Evolutionary conservation across 1,140 invertebrate species (phyloP).

Genomic region (Pristionchus pacificus): DNA sequence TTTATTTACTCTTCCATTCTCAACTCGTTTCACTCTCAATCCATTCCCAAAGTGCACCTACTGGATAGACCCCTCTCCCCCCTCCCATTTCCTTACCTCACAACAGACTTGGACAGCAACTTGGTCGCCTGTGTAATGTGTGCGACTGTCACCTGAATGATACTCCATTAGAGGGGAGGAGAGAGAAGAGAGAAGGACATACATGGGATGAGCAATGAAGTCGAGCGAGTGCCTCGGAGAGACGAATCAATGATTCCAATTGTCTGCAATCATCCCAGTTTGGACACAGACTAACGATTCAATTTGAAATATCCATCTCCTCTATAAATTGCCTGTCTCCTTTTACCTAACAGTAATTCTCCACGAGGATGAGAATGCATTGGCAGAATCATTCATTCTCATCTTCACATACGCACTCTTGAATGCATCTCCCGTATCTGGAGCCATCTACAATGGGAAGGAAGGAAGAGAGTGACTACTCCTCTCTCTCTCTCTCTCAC

Average conservation of each 20-base stretch:
- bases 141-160: conserved; percentile 58
- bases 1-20: no score
- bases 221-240: conserved; percentile 92
- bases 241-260: conserved; percentile 89
- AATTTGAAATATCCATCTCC: not conserved
- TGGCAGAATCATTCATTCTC: conserved; percentile 74
- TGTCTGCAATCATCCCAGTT: no score
- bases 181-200: conserved; percentile 2
- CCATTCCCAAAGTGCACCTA: no score
- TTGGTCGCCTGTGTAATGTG: conserved; percentile 91
- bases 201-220: conserved; percentile 75
- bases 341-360: conserved; percentile 78
- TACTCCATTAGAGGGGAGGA: not conserved
- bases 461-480: no score
- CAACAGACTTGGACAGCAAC: conserved; percentile 94
- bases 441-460: conserved; percentile 62
- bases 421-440: conserved; percentile 77
- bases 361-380: conserved; percentile 72
- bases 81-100: no score
- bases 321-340: not conserved
- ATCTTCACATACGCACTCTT: conserved; percentile 84
- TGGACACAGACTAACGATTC: not conserved
- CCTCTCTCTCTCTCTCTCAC: no score
- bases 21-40: no score
- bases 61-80: no score